Evolutionary conservation across 2,797 vertebrate species (phyloP), one percentile per base, ranked within the genome.

Genomic region (Cyprinella venusta): DNA sequence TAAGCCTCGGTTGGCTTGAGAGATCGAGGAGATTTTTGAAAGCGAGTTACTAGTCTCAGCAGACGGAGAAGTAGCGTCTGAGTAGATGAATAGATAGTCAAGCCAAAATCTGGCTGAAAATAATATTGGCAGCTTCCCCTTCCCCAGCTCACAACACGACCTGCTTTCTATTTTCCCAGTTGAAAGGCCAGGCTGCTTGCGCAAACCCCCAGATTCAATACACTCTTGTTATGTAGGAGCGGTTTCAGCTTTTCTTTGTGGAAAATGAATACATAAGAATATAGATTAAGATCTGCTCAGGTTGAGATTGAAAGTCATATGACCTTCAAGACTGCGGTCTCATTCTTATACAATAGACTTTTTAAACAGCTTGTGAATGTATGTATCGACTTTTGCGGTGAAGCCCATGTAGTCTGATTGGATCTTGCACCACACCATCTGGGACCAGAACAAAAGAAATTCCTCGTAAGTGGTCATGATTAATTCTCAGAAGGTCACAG

Each of bases 281-380:
- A 83, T 86, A 42, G 76, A 83, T 83, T 80, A 75, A 79, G 81
- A 54, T 54, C 81, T 76, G 3, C 56, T 33, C 64, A 38, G 54
- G 67, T 52, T 10, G 40, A 76, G 52, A 30, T 71, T 56, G 24
- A 88, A 86, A 64, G 71, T 83, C 45, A 71, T 63, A 15, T 88
- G 85, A 88, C 85, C 87, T 88, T 86, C 77, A 56, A 59, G 68
- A 30, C 80, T 75, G 69, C 26, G 30, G 38, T 40, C 70, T 85
- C 26, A 68, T 84, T 79, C 87, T 87, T 87, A 85, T 83, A 70
- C 80, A 81, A 79, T 75, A 61, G 75, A 72, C 70, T 75, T 77
- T 86, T 87, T 86, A 76, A 87, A 84, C 81, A 76, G 83, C 80
- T 83, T 80, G 69, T 79, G 76, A 87, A 85, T 87, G 74, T 72